Percentiles rank a stretch among this genome's conserved stretches.
These are phyloP conservation scores for Oeneis ivallda DNA, from an alignment of 2,888 invertebrate genomes.

Conservation along the genomic window DNA sequence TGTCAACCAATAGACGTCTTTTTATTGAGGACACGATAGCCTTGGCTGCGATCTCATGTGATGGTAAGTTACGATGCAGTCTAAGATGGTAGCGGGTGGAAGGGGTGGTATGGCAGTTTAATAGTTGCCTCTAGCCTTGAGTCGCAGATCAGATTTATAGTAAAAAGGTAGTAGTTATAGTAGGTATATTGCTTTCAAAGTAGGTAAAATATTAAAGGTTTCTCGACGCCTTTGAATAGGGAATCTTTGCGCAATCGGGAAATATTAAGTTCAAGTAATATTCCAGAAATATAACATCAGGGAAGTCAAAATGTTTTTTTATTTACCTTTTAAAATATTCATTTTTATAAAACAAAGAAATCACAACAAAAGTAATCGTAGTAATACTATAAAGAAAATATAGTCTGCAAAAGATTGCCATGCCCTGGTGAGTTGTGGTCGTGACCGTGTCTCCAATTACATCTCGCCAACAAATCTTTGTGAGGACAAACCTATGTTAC, in stretches of 20 bases:
- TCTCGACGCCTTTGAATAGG: neutral
- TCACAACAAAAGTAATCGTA: neutral
- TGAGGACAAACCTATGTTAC: slow-evolving; percentile 44
- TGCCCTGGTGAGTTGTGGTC: slow-evolving; percentile 61
- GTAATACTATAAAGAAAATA: slow-evolving; percentile 1
- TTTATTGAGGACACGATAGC: too few relatives aligned
- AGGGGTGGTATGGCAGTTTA: too few relatives aligned
- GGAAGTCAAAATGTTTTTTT: too few relatives aligned
- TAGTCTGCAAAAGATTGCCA: slow-evolving; percentile 41
- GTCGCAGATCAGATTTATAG: neutral
- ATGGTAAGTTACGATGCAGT: too few relatives aligned
- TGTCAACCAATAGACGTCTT: too few relatives aligned
- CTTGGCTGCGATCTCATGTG: too few relatives aligned
- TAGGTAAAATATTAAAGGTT: neutral
- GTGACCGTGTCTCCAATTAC: slow-evolving; percentile 79
- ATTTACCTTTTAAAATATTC: neutral
- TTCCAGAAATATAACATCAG: neutral
- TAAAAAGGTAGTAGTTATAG: neutral
- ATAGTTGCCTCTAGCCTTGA: too few relatives aligned
- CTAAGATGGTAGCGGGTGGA: too few relatives aligned
- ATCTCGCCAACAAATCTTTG: slow-evolving; percentile 78
- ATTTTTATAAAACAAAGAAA: slow-evolving; percentile 5
- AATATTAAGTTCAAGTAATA: neutral
- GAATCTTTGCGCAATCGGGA: neutral
- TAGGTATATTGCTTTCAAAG: neutral